Conservation (phyloP, 1,140 invertebrate species). For the Zaprionus vittiger region DNA sequence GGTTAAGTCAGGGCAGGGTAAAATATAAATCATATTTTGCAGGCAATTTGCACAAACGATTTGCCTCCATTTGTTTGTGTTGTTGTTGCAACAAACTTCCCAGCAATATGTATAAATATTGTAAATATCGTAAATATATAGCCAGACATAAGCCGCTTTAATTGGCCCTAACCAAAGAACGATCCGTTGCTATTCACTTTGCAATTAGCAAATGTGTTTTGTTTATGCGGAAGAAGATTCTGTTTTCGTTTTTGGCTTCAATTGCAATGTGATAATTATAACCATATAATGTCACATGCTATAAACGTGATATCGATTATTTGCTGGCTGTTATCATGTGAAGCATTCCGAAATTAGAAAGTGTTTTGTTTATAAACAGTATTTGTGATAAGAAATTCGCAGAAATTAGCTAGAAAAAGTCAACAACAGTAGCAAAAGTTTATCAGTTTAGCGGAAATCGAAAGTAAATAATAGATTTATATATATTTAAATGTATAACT, state of each 20-base stretch:
- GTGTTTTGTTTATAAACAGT: constrained; percentile 6
- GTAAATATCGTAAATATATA: constrained; percentile 1
- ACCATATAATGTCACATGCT: constrained; percentile 1
- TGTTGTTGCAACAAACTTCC: constrained; percentile 38
- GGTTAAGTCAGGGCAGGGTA: constrained; percentile 38
- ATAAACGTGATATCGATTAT: constrained; percentile 5
- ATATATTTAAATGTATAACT: not conserved
- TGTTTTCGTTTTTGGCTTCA: not conserved
- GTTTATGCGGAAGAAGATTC: constrained; percentile 4
- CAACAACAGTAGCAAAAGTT: not conserved
- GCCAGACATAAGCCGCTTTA: constrained; percentile 40
- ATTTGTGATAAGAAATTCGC: not conserved
- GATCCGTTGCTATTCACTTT: not conserved
- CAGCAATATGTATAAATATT: constrained; percentile 2
- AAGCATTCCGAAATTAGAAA: not conserved
- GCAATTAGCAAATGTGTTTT: not conserved
- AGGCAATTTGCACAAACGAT: constrained; percentile 80
- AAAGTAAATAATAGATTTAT: not conserved
- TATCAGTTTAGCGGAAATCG: not conserved
- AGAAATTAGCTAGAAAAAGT: not conserved
- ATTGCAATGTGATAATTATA: not conserved
- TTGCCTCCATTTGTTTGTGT: constrained; percentile 58
- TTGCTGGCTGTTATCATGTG: not conserved
- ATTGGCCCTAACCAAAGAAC: constrained; percentile 30
- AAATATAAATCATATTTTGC: constrained; percentile 79